phyloP scores from a whole-genome alignment of 2,797 vertebrate species.

The Myiotriccus ornatus region DNA sequence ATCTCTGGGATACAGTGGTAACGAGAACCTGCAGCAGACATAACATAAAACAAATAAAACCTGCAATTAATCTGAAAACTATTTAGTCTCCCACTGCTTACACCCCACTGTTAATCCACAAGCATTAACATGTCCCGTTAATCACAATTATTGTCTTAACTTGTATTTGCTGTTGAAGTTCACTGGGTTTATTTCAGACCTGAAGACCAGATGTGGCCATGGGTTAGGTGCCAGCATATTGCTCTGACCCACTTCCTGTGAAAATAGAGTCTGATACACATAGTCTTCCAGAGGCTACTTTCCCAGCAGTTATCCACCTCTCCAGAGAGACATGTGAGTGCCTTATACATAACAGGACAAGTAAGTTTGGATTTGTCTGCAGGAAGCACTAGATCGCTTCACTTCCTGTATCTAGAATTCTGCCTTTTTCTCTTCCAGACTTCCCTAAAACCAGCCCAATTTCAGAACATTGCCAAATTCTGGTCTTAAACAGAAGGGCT shows the following conservation, averaged over 20 bases:
- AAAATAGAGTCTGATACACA: neutral
- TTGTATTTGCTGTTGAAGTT: neutral
- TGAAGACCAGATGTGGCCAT: neutral
- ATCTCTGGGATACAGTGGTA: neutral
- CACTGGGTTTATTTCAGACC: neutral
- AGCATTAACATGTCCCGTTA: neutral
- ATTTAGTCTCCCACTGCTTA: neutral
- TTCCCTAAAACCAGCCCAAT: neutral
- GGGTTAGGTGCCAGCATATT: neutral
- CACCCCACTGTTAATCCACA: neutral
- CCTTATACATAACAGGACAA: neutral
- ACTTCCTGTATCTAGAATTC: neutral
- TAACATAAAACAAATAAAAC: neutral
- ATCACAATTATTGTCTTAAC: neutral
- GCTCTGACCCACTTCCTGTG: neutral
- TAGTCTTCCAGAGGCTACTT: rapidly evolving
- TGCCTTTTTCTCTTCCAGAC: neutral
- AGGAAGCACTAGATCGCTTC: neutral
- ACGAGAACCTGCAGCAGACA: neutral
- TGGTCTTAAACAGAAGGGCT: neutral
- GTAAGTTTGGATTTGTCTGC: neutral
- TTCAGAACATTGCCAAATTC: neutral
- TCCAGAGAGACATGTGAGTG: rapidly evolving
- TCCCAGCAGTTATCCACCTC: neutral
- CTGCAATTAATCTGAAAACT: neutral